A percentile compares a stretch with the other conserved stretches of the same genome.
These are phyloP conservation scores for Gymnopithys bicolor DNA, from an alignment of 2,797 vertebrate genomes.

Conservation along the genomic window DNA sequence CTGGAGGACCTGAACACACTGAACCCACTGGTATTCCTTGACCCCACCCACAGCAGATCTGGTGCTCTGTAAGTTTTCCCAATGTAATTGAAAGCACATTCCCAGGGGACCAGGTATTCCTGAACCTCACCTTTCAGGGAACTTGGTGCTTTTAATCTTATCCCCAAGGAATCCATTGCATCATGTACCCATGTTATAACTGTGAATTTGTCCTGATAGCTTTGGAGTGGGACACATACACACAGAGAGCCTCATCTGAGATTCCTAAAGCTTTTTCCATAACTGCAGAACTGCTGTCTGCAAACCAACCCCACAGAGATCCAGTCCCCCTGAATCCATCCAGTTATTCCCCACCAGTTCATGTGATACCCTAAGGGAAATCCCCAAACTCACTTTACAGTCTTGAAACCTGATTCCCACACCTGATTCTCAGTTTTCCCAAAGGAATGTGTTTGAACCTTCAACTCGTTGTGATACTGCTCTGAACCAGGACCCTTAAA, in stretches of 20 bases:
- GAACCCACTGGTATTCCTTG: background rate
- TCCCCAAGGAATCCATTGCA: background rate
- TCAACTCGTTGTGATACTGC: background rate
- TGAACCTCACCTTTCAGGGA: background rate
- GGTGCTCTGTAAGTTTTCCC: background rate
- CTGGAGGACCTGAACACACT: background rate
- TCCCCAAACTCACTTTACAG: background rate
- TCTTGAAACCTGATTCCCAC: background rate
- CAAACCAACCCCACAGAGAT: background rate
- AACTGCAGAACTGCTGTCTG: background rate
- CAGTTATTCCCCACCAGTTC: rapidly evolving
- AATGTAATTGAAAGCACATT: background rate
- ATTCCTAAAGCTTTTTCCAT: background rate
- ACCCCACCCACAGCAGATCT: background rate
- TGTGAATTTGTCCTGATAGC: background rate
- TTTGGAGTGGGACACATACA: background rate
- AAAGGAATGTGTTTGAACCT: background rate
- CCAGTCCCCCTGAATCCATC: background rate
- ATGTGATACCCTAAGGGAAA: background rate
- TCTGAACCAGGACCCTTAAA: background rate
- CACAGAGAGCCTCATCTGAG: background rate
- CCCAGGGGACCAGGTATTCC: background rate
- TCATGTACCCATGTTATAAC: background rate
- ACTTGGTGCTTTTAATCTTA: background rate
- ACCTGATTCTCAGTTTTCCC: background rate